A percentile compares a stretch with the other conserved stretches of the same genome.
Conservation (phyloP, 2,797 vertebrate species). For the Danionella dracula region DNA sequence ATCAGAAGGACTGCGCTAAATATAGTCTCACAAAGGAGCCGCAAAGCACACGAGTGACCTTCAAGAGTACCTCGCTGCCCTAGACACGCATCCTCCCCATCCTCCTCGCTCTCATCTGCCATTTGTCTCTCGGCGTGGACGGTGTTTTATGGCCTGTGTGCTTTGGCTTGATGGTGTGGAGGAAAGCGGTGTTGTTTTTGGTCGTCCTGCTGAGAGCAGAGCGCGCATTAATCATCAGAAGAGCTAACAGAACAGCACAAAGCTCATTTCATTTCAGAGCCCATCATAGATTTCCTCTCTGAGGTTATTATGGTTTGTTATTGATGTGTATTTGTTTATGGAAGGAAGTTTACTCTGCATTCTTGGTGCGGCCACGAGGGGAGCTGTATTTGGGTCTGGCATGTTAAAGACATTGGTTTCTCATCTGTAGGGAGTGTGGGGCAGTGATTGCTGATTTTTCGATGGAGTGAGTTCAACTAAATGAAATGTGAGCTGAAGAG, state of each 20-base stretch:
- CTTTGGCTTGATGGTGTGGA: slow-evolving; percentile 17
- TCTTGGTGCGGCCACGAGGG: not conserved
- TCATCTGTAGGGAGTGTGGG: too few species aligned
- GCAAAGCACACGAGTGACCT: slow-evolving; percentile 62
- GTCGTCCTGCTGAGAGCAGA: slow-evolving; percentile 9
- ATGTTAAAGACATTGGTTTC: not conserved
- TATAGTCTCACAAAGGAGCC: slow-evolving; percentile 60
- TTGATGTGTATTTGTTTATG: not conserved
- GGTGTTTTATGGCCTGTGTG: slow-evolving; percentile 36
- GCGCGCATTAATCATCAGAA: slow-evolving; percentile 34
- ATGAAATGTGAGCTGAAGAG: too few species aligned
- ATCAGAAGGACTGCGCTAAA: slow-evolving; percentile 66
- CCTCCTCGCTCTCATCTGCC: slow-evolving; percentile 18
- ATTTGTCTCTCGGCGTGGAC: slow-evolving; percentile 29
- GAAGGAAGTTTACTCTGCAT: not conserved
- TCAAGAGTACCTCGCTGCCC: slow-evolving; percentile 54
- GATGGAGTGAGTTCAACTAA: too few species aligned
- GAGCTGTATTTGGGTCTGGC: too few species aligned
- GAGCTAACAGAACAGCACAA: slow-evolving; percentile 5
- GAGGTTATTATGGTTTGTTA: not conserved
- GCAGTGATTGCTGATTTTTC: too few species aligned
- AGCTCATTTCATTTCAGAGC: not conserved
- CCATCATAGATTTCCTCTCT: not conserved
- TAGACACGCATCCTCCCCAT: slow-evolving; percentile 17
- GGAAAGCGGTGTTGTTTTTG: slow-evolving; percentile 9